A percentile compares a stretch with the other conserved stretches of the same genome.
These are phyloP conservation scores for Drymodes brunneopygia DNA, from an alignment of 2,113 vertebrate species.

Conservation along the genomic window DNA sequence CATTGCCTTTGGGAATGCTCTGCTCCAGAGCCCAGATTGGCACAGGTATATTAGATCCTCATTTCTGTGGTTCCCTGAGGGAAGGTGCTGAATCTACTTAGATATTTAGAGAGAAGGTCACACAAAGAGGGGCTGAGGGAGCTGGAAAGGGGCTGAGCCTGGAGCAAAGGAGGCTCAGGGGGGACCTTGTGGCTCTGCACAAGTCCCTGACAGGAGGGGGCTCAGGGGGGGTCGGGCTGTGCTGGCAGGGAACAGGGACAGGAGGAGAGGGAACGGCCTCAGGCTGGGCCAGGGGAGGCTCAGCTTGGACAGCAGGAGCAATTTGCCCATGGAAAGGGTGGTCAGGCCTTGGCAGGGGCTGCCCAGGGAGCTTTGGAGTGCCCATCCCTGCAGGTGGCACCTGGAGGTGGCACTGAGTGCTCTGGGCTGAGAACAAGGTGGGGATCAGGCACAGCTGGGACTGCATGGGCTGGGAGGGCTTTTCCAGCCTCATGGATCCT, in stretches of 20 bases:
- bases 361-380: background rate
- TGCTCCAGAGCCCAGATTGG: background rate
- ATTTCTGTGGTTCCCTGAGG: background rate
- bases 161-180: background rate
- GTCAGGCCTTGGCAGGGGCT: background rate
- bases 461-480: accelerated
- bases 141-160: background rate
- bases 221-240: background rate
- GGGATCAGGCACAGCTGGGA: accelerated
- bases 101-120: background rate
- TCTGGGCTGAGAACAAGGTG: background rate
- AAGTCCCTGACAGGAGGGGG: background rate
- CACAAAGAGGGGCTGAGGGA: background rate
- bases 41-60: background rate
- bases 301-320: background rate
- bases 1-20: background rate
- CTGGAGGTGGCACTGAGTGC: background rate
- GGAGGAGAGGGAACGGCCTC: background rate
- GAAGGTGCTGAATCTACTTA: background rate
- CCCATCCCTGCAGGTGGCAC: background rate
- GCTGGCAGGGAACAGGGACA: background rate
- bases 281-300: background rate
- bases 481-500: accelerated
- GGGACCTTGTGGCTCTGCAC: background rate
- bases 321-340: background rate